Evolutionary conservation across 2,797 vertebrate genomes (phyloP).

Genomic region (Macroramphosus scolopax): DNA sequence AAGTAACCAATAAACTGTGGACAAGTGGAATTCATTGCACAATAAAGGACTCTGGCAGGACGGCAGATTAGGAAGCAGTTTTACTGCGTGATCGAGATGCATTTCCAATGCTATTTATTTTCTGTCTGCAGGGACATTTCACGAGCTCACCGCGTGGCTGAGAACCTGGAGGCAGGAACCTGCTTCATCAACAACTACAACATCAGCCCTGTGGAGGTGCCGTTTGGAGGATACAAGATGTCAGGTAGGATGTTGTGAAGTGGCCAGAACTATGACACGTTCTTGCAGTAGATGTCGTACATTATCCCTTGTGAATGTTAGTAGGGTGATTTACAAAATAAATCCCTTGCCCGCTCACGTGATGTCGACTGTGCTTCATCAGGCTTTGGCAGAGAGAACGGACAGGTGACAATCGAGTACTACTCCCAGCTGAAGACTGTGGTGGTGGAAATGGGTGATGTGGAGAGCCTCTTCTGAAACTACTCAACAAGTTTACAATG

Average conservation of each 20-base stretch:
- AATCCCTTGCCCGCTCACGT: not conserved
- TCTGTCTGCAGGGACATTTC: conserved; percentile 83
- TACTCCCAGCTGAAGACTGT: conserved; percentile 97
- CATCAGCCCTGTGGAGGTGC: conserved; percentile 85
- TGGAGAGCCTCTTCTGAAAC: conserved; percentile 83
- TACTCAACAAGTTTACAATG: not conserved
- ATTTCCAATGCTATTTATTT: not conserved
- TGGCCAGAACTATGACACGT: not conserved
- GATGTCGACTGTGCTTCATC: conserved; percentile 20
- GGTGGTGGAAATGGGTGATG: conserved; percentile 93
- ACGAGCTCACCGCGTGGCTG: conserved; percentile 90
- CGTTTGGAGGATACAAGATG: conserved; percentile 95
- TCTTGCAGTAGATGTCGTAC: not conserved
- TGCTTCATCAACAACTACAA: conserved; percentile 99
- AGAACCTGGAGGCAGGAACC: conserved; percentile 87
- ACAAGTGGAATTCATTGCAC: not conserved
- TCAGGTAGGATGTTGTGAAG: conserved; percentile 80
- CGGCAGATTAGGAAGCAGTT: not conserved
- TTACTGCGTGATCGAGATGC: not conserved
- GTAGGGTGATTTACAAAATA: too few relatives aligned
- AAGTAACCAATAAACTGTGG: not conserved
- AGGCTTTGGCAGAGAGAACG: conserved; percentile 97
- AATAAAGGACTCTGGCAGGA: not conserved
- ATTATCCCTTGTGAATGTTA: too few relatives aligned
- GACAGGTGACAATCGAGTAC: conserved; percentile 88